These are phyloP conservation scores for Drosophila hawaiiensis DNA, from an alignment of 2,888 invertebrate species.

Conservation along the genomic window DNA sequence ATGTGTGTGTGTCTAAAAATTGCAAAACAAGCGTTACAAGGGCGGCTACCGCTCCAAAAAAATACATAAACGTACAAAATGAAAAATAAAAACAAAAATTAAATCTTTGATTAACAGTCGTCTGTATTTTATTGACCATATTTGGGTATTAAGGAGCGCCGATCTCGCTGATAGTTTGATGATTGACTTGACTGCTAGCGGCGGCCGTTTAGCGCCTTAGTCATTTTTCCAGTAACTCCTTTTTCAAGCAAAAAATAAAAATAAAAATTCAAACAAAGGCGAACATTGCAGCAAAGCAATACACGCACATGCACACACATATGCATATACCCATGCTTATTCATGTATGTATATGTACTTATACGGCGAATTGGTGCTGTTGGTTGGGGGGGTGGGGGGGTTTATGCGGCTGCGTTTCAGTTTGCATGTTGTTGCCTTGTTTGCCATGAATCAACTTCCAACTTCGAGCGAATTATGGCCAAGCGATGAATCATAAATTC, in stretches of 20 bases:
- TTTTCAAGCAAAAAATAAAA: conserved; percentile 25
- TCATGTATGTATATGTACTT: conserved; percentile 33
- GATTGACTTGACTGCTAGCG: conserved; percentile 38
- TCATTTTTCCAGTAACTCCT: conserved; percentile 50
- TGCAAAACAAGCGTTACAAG: conserved; percentile 68
- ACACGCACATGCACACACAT: neutral
- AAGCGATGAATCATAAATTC: conserved; percentile 61
- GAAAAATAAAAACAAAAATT: conserved; percentile 22
- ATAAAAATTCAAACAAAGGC: conserved; percentile 35
- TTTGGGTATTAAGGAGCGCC: conserved; percentile 63
- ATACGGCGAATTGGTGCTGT: conserved; percentile 47
- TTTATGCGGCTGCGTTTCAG: conserved; percentile 10
- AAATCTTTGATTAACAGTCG: conserved; percentile 55
- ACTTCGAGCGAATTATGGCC: conserved; percentile 68
- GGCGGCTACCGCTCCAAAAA: conserved; percentile 69
- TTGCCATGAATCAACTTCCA: conserved; percentile 77
- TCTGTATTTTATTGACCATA: conserved; percentile 62
- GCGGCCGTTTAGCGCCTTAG: conserved; percentile 27
- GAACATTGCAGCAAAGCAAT: conserved; percentile 41
- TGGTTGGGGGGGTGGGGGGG: neutral
- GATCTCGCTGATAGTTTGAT: conserved; percentile 40
- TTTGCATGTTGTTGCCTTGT: conserved; percentile 61
- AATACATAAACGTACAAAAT: conserved; percentile 15
- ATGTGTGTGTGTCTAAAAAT: conserved; percentile 18
- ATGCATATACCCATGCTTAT: conserved; percentile 1